phyloP scores from a whole-genome alignment of 2,797 vertebrate genomes.

The Bradypodion ventrale region DNA sequence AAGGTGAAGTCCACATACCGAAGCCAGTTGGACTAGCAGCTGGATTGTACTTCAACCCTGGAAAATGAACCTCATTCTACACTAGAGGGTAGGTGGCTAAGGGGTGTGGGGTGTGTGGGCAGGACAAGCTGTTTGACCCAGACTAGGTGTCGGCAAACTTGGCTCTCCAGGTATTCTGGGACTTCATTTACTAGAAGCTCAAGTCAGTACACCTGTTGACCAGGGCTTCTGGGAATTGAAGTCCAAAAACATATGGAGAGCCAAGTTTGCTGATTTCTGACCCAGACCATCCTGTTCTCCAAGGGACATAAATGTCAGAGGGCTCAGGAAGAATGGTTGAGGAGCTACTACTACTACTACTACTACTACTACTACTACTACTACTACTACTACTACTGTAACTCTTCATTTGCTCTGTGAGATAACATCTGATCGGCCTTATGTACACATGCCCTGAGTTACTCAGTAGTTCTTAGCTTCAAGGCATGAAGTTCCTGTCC shows the following conservation, averaged over 20 bases:
- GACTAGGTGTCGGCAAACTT: too few relatives aligned
- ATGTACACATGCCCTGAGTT: too few relatives aligned
- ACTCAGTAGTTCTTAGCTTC: not conserved
- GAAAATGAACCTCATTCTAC: not conserved
- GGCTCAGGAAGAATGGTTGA: not conserved
- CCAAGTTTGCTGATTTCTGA: too few relatives aligned
- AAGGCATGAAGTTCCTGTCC: not conserved
- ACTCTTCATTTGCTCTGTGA: not conserved
- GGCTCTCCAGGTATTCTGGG: too few relatives aligned
- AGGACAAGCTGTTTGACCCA: too few relatives aligned
- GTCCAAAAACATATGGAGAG: too few relatives aligned
- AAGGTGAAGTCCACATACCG: not conserved
- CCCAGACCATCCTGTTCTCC: not conserved
- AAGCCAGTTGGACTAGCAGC: not conserved
- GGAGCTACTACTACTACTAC: not conserved
- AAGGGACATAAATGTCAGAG: not conserved
- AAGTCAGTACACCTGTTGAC: too few relatives aligned
- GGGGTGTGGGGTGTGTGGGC: too few relatives aligned
- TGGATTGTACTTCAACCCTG: not conserved
- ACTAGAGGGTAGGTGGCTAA: not conserved
- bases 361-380: not conserved
- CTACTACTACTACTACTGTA: not conserved
- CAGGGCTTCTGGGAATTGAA: too few relatives aligned
- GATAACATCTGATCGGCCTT: not conserved
- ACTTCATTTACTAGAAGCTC: too few relatives aligned